Evolutionary conservation across 2,113 vertebrate genomes (phyloP).

Genomic region (Phrynocephalus versicolor): DNA sequence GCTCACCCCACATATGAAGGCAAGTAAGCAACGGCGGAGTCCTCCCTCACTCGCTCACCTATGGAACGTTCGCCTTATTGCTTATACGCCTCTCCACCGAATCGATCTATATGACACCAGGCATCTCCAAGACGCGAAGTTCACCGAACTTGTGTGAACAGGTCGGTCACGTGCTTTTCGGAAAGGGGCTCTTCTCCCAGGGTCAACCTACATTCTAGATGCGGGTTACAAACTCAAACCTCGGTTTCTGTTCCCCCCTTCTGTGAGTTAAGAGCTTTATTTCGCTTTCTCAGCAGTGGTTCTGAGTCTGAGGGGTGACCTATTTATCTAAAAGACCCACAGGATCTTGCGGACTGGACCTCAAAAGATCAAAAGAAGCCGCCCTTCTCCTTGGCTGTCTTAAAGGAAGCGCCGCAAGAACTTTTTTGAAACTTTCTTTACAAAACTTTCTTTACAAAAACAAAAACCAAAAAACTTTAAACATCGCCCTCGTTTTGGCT

Average conservation of each 20-base stretch:
- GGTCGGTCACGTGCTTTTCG: not conserved
- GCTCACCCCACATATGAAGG: not conserved
- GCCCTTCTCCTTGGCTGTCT: not conserved
- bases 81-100: not conserved
- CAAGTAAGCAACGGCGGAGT: no score
- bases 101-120: not conserved
- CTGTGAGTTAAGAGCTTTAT: no score
- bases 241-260: conserved; percentile 2
- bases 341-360: not conserved
- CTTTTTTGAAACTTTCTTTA: not conserved
- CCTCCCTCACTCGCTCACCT: not conserved
- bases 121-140: not conserved
- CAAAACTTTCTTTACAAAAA: not conserved
- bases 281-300: not conserved
- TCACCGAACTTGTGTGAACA: no score
- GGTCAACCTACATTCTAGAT: not conserved
- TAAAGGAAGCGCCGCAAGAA: not conserved
- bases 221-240: not conserved
- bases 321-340: not conserved
- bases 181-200: not conserved
- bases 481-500: no score
- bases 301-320: not conserved
- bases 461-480: not conserved
- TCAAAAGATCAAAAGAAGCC: not conserved
- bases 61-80: no score